phyloP scores from a whole-genome alignment of 37 sponge, comb jelly and placozoan genomes.

The Amphimedon queenslandica region DNA sequence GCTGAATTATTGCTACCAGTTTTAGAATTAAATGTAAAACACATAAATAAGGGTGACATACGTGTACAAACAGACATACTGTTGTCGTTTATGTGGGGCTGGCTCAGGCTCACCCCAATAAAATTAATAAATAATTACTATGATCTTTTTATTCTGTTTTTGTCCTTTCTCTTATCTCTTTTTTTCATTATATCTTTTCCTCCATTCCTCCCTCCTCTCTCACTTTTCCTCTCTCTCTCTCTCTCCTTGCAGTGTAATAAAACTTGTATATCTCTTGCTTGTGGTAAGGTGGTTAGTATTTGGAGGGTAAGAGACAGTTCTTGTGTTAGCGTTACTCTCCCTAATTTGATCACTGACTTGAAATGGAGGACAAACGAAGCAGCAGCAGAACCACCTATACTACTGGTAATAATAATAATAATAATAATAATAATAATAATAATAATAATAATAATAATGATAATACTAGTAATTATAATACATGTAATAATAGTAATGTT shows the following conservation, averaged over 20 bases:
- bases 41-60: too few species aligned
- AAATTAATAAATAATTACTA: background rate
- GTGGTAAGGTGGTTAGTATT: slow-evolving; percentile 27
- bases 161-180: background rate
- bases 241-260: slow-evolving; percentile 7
- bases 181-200: background rate
- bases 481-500: too few species aligned
- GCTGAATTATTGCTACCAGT: background rate
- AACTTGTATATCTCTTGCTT: slow-evolving; percentile 31
- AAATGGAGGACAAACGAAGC: slow-evolving; percentile 36
- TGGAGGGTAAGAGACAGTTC: slow-evolving; percentile 38
- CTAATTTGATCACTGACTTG: slow-evolving; percentile 39
- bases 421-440: too few species aligned
- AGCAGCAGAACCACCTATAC: too few species aligned
- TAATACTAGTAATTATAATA: too few species aligned
- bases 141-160: background rate
- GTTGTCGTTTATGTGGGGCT: too few species aligned
- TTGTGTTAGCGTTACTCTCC: slow-evolving; percentile 13
- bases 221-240: background rate
- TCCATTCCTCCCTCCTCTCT: too few species aligned
- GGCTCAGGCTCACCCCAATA: too few species aligned
- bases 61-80: too few species aligned
- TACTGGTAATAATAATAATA: too few species aligned
- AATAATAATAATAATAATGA: too few species aligned
- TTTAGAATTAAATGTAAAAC: background rate